Base-by-base conservation (phyloP, 2,888 invertebrate species). In the Agrenia bidenticulata region DNA sequence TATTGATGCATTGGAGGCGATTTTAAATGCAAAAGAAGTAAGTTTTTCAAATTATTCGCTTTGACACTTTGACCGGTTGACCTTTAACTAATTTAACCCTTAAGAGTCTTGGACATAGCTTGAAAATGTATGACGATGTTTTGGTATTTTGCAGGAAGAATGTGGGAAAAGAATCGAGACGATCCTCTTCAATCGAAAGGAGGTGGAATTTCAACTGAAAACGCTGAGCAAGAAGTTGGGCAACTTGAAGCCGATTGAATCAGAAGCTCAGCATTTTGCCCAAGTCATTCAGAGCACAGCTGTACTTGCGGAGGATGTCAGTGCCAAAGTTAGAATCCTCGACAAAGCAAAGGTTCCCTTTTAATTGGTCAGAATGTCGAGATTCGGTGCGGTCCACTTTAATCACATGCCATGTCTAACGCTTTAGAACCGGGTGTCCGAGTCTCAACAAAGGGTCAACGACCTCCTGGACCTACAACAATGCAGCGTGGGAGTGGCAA, bases 401-500 rank as follows among this genome's bases (percentile, higher is more conserved):
- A 32, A 32, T 32, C 19, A 24, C 11, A 51, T 23, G 5, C 9
- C 23, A 15, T 51, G 17, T 24, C 5, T 45, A 49, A 50, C 66
- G 65, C 80, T 80, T 55, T 78, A 93, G 88, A 90, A 89, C 73
- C 86, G 94, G 64, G 97, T 98, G 0, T 92, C 92, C 2, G 94
- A 94, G 77, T 96, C 95, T 78, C 93, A 98, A 80, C 89, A 90
- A 75, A 83, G 97, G 64, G 96, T 98, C 0, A 92, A 95, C 77
- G 97, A 98, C 80, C 84, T 98, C 42, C 87, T 97, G 66, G 97
- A 98, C 80, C 83, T 98, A 59, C 94, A 96, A 80, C 84, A 94
- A 64, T 99, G 98, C 80, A 94, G 95, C 56, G 93, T 96, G 79
- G 98, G 97, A n/a, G 98, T 99, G 0, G 90, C 94, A 73, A 88